Evolutionary conservation across 1,140 invertebrate genomes (phyloP).

Genomic region (Tetramorium parvispinum): DNA sequence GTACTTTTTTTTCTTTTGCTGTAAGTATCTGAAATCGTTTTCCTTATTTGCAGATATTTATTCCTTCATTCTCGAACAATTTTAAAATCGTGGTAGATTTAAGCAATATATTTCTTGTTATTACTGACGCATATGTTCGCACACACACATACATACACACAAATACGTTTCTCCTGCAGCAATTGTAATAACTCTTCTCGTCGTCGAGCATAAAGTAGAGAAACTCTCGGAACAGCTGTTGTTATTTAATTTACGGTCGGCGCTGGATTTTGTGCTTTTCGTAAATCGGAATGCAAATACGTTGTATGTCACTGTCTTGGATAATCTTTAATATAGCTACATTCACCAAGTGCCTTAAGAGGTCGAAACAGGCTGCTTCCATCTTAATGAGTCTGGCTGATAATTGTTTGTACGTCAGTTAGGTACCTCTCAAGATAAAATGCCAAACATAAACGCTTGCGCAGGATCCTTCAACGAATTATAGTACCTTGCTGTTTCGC

Average conservation of each 20-base stretch:
- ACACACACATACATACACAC: too few relatives aligned
- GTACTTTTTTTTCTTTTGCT: neutral
- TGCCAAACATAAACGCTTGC: constrained; percentile 21
- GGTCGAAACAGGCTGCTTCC: constrained; percentile 29
- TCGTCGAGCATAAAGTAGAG: constrained; percentile 43
- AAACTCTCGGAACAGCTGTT: constrained; percentile 39
- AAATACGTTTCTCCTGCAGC: neutral
- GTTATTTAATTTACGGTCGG: constrained; percentile 57
- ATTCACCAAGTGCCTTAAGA: constrained; percentile 52
- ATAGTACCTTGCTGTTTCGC: neutral
- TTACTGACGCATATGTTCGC: neutral
- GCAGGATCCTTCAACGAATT: constrained; percentile 14
- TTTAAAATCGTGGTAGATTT: neutral
- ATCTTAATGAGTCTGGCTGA: constrained; percentile 50
- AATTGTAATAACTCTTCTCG: constrained; percentile 31
- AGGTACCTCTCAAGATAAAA: constrained; percentile 34
- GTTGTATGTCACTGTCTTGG: constrained; percentile 55
- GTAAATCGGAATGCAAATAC: constrained; percentile 60
- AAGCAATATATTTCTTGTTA: constrained; percentile 10
- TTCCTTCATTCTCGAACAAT: neutral
- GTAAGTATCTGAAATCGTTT: neutral
- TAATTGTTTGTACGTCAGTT: constrained; percentile 59
- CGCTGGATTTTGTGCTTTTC: constrained; percentile 48
- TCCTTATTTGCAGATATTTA: neutral
- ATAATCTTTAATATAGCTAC: constrained; percentile 57